Evolutionary conservation across 35 echinoderm and acorn worm genomes (phyloP).

Genomic region (Ptychodera flava): DNA sequence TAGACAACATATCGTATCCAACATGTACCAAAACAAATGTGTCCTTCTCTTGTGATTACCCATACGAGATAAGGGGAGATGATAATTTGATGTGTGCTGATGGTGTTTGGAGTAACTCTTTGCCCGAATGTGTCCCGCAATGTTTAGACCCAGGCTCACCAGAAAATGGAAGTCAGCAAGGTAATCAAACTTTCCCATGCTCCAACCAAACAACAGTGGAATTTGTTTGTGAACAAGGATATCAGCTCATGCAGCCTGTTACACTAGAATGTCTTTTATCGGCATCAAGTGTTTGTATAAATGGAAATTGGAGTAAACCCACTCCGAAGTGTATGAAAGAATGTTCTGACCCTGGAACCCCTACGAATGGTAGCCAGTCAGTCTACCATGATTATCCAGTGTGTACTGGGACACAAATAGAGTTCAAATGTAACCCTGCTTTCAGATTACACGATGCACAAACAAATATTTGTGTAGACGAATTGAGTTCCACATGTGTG

Average conservation of each 20-base stretch:
- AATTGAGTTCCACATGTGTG: neutral
- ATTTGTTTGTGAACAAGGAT: neutral
- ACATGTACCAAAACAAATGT: neutral
- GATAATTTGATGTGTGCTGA: neutral
- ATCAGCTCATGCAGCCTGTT: neutral
- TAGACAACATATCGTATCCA: neutral
- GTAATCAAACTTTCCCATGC: neutral
- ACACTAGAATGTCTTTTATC: neutral
- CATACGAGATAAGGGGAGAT: neutral
- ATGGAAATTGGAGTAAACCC: neutral
- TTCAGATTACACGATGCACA: neutral
- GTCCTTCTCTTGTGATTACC: neutral
- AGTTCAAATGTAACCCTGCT: neutral
- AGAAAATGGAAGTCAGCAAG: neutral
- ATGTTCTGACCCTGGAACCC: neutral
- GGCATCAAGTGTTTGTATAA: neutral
- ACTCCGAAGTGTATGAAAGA: neutral
- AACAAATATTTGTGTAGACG: neutral
- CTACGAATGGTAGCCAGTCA: neutral
- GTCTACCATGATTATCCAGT: neutral
- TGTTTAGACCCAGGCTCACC: neutral
- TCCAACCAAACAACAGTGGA: neutral
- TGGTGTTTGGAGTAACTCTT: neutral
- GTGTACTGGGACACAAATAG: neutral
- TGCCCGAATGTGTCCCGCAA: neutral